Base-by-base conservation (phyloP, 2,113 vertebrate genomes). In the Xenopus laevis region DNA sequence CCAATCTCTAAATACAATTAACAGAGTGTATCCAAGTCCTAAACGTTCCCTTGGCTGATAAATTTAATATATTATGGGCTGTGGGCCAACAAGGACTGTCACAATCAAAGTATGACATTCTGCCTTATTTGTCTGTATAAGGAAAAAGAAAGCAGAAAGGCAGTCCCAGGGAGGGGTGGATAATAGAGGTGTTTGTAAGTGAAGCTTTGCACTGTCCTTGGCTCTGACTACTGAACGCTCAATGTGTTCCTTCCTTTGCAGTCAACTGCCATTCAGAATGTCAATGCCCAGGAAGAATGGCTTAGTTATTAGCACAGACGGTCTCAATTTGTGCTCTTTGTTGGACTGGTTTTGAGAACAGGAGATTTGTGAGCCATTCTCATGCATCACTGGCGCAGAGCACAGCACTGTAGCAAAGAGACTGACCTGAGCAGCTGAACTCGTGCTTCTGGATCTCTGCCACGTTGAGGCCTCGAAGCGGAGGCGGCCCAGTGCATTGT, bases 381-480 rank as follows among this genome's bases (percentile, higher is more conserved):
- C 40, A 65, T 20, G 33, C n/a, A 46, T 33, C n/a, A 40, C 13
- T 46, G 17, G 44, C 1, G 44, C 40, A 6, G 13, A 27, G 23
- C 23, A 27, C 2, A 65, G n/a, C n/a, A 12, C 58, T n/a, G 33
- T 55, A 50, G 4, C 65, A 62, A 62, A 20, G 11, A 68, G 23
- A 64, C 91, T 84, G 89, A 99, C 97, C 95, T 4, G 95, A 92
- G 83, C 97, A 99, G 88, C 86, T 91, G 90, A 99, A 99, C 84
- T 99, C 96, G 0, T 93, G 95, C 83, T 98, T 98, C 91, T 98
- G 97, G 77, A 99, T 89, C 83, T 99, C 96, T 0, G 97, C 95
- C 83, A 99, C 95, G 0, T 98, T 98, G 81, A 98, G 93, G 71
- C 97, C 96, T 0, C 92, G 92, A 64, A 99, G 93, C 74, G 91